Evolutionary conservation across 2,797 vertebrate genomes (phyloP).

Genomic region (Acanthornis magna): DNA sequence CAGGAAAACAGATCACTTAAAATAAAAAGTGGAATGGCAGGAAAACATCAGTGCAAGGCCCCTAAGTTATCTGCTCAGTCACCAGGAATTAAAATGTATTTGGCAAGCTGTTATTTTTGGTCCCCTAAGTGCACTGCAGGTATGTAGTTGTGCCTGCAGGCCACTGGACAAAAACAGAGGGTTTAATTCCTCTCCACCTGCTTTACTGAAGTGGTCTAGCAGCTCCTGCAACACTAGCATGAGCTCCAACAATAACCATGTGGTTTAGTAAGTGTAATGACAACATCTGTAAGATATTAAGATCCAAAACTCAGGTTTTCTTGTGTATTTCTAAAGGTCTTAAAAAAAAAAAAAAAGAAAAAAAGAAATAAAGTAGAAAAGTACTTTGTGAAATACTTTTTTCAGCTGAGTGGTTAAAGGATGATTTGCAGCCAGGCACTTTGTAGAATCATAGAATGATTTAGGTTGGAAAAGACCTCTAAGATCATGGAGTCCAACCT

Average conservation of each 20-base stretch:
- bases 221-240: neutral
- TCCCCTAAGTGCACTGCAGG: neutral
- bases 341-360: no score
- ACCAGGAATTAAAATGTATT: neutral
- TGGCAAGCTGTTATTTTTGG: neutral
- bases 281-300: neutral
- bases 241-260: neutral
- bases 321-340: neutral
- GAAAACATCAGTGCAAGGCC: neutral
- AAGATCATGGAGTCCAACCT: neutral
- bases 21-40: neutral
- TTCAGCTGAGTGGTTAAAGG: neutral
- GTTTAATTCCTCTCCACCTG: neutral
- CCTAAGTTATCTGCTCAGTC: neutral
- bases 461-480: neutral
- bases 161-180: neutral
- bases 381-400: neutral
- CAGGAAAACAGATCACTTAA: neutral
- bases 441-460: neutral
- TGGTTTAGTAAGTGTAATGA: neutral
- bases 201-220: neutral
- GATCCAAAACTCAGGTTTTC: neutral
- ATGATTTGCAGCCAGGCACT: neutral
- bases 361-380: neutral
- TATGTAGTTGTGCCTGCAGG: neutral